Evolutionary conservation across 92 coral and sea anemone genomes (phyloP), one percentile per base, ranked within the genome.

Genomic region (Epizoanthus ramosus): DNA sequence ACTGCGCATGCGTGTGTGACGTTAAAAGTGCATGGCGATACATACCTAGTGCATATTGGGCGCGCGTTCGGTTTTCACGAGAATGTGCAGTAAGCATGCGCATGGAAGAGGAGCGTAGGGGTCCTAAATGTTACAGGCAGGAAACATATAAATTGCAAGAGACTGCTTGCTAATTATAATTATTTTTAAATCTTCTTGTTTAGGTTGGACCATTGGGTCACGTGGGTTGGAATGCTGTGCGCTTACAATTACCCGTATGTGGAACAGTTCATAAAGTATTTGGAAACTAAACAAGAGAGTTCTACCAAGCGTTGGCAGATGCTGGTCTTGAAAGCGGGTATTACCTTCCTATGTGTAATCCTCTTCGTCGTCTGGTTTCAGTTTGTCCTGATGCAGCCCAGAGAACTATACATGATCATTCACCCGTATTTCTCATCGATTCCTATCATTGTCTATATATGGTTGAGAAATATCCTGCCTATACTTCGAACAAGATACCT

Each of bases 171-270:
- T 37, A 3, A 37, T 37, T 0, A 37, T 37, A 37, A 37, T 37
- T 37, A 37, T 22, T 71, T 17, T n/a, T n/a, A n/a, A 52, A 3
- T 71, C 13, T 17, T 10, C 47, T 73, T 66, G 53, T 80, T 7
- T 75, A 94, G 98, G 6, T 68, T 94, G 68, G 98, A 94, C 68
- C 98, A 94, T 87, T 71, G 86, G 56, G 94, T 84, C 35, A 92
- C 98, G 0, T 94, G 94, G 94, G 91, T 92, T 22, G 98, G 98
- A 10, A 94, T 94, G 98, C 71, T 94, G 56, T 89, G 95, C 14
- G 98, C 98, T 31, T 94, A 94, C 31, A 94, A 94, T 88, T 94
- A 92, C 79, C 96, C 98, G 24, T 90, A 92, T 80, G 85, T 92
- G 67, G 98, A 94, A 43, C 81, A 87, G 71, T 92, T 94, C 87